Conservation (phyloP, 92 coral and sea anemone species). For the Bergia sp. region DNA sequence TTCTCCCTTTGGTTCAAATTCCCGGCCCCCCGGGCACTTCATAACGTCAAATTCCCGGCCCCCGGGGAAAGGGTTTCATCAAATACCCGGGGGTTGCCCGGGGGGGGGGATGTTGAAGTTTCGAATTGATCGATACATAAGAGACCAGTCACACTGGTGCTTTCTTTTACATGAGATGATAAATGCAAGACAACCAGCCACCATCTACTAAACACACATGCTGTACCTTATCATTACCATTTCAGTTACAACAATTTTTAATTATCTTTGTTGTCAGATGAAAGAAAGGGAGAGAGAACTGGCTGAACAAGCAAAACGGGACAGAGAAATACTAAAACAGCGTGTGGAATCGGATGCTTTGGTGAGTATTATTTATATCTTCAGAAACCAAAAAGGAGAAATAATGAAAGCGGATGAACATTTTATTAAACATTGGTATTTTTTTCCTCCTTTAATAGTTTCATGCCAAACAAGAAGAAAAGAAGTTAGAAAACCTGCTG, state of each 20-base stretch:
- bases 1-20: too few relatives aligned
- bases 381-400: neutral
- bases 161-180: too few relatives aligned
- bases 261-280: conserved; percentile 61
- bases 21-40: too few relatives aligned
- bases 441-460: conserved; percentile 53
- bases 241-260: neutral
- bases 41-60: too few relatives aligned
- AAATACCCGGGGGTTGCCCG: too few relatives aligned
- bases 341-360: conserved; percentile 88
- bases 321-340: conserved; percentile 76
- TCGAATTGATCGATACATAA: too few relatives aligned
- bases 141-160: neutral
- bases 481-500: conserved; percentile 65
- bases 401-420: neutral
- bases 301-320: conserved; percentile 60
- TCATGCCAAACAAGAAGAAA: conserved; percentile 84
- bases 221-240: neutral
- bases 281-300: conserved; percentile 73
- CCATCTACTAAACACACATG: neutral
- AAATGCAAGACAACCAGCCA: neutral
- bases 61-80: too few relatives aligned
- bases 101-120: too few relatives aligned
- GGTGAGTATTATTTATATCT: conserved; percentile 55
- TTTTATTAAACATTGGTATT: neutral